Percentiles rank a stretch among this genome's conserved stretches.
Conservation (phyloP, 1,140 invertebrate genomes). For the Drosophila mojavensis region DNA sequence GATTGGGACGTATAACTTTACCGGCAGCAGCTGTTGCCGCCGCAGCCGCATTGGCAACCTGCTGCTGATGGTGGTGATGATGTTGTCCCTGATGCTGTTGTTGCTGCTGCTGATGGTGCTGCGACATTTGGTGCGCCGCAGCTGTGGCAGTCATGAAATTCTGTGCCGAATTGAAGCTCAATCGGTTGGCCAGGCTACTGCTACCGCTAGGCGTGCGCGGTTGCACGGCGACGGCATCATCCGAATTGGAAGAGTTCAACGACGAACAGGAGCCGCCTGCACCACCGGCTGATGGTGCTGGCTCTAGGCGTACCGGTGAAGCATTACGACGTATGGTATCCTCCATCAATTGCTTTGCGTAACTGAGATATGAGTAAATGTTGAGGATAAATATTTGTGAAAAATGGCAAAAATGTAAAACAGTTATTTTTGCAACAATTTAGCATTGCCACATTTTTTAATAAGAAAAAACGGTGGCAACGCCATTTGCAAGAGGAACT, state of each 20-base stretch:
- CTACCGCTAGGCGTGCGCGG: conserved; percentile 54
- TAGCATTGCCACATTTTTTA: background rate
- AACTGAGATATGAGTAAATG: conserved; percentile 85
- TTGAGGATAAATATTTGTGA: conserved; percentile 14
- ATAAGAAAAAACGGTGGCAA: background rate
- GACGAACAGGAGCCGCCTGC: conserved; percentile 86
- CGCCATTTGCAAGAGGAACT: too few species aligned
- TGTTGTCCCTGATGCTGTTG: conserved; percentile 61
- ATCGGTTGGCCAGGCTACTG: conserved; percentile 77
- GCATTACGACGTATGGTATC: conserved; percentile 96
- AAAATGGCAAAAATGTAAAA: background rate
- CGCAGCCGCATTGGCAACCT: conserved; percentile 59
- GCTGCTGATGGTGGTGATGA: conserved; percentile 58
- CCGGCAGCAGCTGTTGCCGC: conserved; percentile 80
- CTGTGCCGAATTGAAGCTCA: conserved; percentile 81
- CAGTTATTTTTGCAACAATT: conserved; percentile 9
- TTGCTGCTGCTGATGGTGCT: conserved; percentile 60
- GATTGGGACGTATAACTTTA: conserved; percentile 85
- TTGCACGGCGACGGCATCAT: conserved; percentile 86
- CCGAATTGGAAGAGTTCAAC: conserved; percentile 90
- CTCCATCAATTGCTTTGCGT: conserved; percentile 95
- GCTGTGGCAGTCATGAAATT: conserved; percentile 83
- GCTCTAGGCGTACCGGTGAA: conserved; percentile 91
- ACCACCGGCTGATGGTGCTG: conserved; percentile 72
- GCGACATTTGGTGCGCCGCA: conserved; percentile 77